Conservation (phyloP, 2,888 invertebrate genomes). For the Tachina fera region DNA sequence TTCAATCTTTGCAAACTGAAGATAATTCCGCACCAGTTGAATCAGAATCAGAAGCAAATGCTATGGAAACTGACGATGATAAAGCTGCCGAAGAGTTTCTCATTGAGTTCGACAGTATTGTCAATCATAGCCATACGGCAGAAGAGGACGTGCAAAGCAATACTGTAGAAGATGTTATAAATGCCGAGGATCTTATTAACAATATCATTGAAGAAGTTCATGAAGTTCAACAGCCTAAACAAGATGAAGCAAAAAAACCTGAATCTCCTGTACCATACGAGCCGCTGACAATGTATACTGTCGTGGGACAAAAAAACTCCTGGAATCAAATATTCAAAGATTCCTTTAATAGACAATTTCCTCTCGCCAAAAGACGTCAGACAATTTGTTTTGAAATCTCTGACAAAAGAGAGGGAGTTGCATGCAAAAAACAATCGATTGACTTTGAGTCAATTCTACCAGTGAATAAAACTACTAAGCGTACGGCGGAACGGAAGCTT, state of each 20-base stretch:
- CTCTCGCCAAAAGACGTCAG: slow-evolving; percentile 54
- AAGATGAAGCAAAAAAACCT: slow-evolving; percentile 2
- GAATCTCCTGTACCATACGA: slow-evolving; percentile 35
- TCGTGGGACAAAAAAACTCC: slow-evolving; percentile 41
- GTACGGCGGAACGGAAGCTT: slow-evolving; percentile 60
- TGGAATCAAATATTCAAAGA: slow-evolving; percentile 60
- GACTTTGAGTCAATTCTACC: slow-evolving; percentile 61
- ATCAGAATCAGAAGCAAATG: slow-evolving; percentile 22
- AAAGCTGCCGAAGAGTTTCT: slow-evolving; percentile 66
- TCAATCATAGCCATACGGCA: slow-evolving; percentile 56
- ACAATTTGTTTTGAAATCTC: slow-evolving; percentile 63
- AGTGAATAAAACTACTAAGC: slow-evolving; percentile 36
- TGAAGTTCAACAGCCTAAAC: slow-evolving; percentile 33
- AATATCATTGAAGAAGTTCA: slow-evolving; percentile 62
- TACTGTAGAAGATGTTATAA: slow-evolving; percentile 17
- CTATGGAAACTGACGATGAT: slow-evolving; percentile 46
- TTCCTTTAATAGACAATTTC: slow-evolving; percentile 37
- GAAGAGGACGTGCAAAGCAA: slow-evolving; percentile 34
- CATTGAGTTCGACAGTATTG: slow-evolving; percentile 64
- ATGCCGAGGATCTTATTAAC: slow-evolving; percentile 51
- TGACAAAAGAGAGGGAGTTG: slow-evolving; percentile 36
- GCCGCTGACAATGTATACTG: slow-evolving; percentile 32
- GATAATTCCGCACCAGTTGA: background rate
- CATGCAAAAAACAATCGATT: slow-evolving; percentile 55
- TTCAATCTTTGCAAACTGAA: slow-evolving; percentile 43